Evolutionary conservation across 2,113 vertebrate genomes (phyloP), one percentile per base, ranked within the genome.

Genomic region (Fregata magnificens): DNA sequence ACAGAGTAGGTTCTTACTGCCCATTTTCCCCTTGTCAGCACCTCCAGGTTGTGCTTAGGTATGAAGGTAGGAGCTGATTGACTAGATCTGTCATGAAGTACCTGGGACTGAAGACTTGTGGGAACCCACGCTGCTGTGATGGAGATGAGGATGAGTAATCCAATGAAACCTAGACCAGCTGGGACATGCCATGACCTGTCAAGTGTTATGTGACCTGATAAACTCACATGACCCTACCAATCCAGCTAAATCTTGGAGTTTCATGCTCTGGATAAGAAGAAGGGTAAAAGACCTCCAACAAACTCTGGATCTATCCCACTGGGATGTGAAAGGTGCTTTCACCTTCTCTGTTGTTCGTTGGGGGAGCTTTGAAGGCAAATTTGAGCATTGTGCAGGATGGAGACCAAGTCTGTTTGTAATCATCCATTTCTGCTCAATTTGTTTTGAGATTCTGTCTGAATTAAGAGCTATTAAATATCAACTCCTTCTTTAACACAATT

Each of bases 391-490:
- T n/a, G 14, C 80, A 73, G 65, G 53, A 84, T 21, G 18, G 11
- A 78, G 32, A 70, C 36, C 59, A 70, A 72, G 24, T 44, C 18
- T 55, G 28, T 56, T 88, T 88, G n/a, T 55, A 96, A 82, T 59
- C 26, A 81, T 29, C 14, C 1, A 2, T 52, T 93, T 90, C 49
- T 16, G 6, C 38, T 76, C 25, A 65, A 8, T 58, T 78, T 42
- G 34, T 72, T 94, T 94, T 91, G 42, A 94, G 96, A 90, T 88
- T 81, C 19, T 70, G 11, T 20, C 15, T 56, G 10, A 47, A 78
- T 90, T 79, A 86, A 82, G 90, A 88, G 21, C 31, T 62, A 22
- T 88, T 69, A 77, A 53, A 50, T 18, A 28, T 80, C 67, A 90
- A 50, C 22, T 85, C 25, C 11, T 82, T 81, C 38, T 73, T 74